Evolutionary conservation across 2,113 vertebrate genomes (phyloP).

Genomic region (Ondatra zibethicus): DNA sequence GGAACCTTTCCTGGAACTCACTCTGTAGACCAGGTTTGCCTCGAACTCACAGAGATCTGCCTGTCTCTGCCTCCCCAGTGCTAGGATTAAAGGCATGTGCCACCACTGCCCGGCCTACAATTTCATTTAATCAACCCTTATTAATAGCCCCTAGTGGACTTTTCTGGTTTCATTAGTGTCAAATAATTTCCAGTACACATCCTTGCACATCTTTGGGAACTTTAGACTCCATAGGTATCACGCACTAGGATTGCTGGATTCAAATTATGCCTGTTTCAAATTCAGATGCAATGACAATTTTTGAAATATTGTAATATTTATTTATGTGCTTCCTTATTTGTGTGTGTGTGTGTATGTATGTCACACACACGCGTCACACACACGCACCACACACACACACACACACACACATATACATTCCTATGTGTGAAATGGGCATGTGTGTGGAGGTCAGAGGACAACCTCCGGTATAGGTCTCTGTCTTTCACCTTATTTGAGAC

Average conservation of each 20-base stretch:
- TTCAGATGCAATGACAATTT: neutral
- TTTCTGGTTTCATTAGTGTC: neutral
- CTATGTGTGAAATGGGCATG: no score
- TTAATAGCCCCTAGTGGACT: neutral
- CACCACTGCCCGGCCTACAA: no score
- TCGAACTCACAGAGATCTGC: no score
- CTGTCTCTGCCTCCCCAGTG: no score
- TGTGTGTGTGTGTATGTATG: neutral
- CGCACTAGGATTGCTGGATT: neutral
- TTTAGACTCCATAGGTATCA: neutral
- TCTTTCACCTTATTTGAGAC: neutral
- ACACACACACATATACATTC: no score
- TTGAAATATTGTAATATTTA: neutral
- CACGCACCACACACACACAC: no score
- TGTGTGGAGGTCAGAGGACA: neutral
- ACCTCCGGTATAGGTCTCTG: no score
- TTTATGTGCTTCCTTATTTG: neutral
- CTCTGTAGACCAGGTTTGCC: no score
- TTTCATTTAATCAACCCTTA: neutral
- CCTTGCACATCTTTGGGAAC: neutral
- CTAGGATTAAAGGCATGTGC: no score
- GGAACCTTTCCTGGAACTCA: no score
- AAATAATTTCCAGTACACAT: neutral
- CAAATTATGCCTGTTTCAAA: constrained; percentile 2
- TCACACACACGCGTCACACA: no score